These are phyloP conservation scores for Melanotus villosus DNA, from an alignment of 2,888 invertebrate genomes.

Conservation along the genomic window DNA sequence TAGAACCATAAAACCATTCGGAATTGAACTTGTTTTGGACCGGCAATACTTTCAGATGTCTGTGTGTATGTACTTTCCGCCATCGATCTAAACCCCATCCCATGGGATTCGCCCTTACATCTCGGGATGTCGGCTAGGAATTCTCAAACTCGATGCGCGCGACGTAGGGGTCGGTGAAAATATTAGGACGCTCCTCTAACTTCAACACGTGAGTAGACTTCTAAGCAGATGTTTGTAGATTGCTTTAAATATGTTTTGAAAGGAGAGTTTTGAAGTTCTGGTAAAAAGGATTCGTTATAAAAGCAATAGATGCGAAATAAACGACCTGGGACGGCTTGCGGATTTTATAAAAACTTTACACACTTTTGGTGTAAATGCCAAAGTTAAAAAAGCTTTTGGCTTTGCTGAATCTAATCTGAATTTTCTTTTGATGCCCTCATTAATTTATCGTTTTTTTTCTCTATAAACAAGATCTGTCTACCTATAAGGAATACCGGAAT, in stretches of 20 bases:
- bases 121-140: slow-evolving; percentile 36
- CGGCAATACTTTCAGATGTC: slow-evolving; percentile 21
- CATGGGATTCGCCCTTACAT: slow-evolving; percentile 38
- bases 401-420: neutral
- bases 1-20: slow-evolving; percentile 27
- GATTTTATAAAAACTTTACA: slow-evolving; percentile 16
- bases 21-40: slow-evolving; percentile 25
- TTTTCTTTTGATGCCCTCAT: too few species aligned
- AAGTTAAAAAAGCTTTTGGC: slow-evolving; percentile 5
- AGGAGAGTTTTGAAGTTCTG: slow-evolving; percentile 25
- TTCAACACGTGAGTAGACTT: slow-evolving; percentile 41
- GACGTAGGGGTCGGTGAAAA: slow-evolving; percentile 35
- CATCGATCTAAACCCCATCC: slow-evolving; percentile 36
- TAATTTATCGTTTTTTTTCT: too few species aligned
- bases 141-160: slow-evolving; percentile 34
- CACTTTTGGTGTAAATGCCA: neutral
- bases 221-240: slow-evolving; percentile 36
- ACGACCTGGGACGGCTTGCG: slow-evolving; percentile 20
- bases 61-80: slow-evolving; percentile 35
- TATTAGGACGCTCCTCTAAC: slow-evolving; percentile 40
- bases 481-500: too few species aligned
- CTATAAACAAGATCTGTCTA: too few species aligned
- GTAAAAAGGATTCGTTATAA: slow-evolving; percentile 26
- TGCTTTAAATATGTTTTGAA: slow-evolving; percentile 36
- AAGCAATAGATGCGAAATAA: slow-evolving; percentile 28